Percentiles rank a stretch among this genome's conserved stretches.
phyloP scores from a whole-genome alignment of 2,113 vertebrate species.

The Agapornis roseicollis region DNA sequence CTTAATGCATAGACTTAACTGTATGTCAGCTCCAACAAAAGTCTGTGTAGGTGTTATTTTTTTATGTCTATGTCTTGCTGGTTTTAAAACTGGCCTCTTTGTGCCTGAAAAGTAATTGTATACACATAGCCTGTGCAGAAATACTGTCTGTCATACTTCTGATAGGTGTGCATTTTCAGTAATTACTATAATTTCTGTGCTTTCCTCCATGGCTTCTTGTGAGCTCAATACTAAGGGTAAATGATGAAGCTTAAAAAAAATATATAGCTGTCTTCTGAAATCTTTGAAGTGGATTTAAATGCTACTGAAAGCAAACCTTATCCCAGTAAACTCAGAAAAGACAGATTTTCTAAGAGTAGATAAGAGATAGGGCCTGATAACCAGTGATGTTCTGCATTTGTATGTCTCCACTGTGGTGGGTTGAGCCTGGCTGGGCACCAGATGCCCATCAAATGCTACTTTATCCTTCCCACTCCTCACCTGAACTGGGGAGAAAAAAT shows the following conservation, averaged over 20 bases:
- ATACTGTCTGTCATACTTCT: background rate
- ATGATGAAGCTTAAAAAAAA: background rate
- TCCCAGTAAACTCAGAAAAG: background rate
- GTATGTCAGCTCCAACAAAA: background rate
- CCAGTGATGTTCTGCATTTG: background rate
- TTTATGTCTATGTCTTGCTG: background rate
- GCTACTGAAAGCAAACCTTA: background rate
- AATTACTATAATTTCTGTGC: background rate
- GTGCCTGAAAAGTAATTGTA: background rate
- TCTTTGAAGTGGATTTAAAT: background rate
- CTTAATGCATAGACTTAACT: background rate
- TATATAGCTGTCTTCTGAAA: background rate
- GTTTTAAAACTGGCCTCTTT: background rate
- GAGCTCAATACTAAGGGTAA: background rate
- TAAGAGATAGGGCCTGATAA: background rate
- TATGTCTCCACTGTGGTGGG: background rate
- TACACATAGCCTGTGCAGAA: background rate
- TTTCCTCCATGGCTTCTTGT: background rate
- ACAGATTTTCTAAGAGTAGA: background rate
- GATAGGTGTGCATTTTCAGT: background rate
- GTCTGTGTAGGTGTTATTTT: background rate
- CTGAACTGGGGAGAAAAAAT: background rate
- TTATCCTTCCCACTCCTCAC: background rate
- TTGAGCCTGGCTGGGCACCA: background rate
- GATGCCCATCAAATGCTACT: background rate